Evolutionary conservation across 2,888 invertebrate species (phyloP), one percentile per base, ranked within the genome.

Genomic region (Pristionchus arcanus): DNA sequence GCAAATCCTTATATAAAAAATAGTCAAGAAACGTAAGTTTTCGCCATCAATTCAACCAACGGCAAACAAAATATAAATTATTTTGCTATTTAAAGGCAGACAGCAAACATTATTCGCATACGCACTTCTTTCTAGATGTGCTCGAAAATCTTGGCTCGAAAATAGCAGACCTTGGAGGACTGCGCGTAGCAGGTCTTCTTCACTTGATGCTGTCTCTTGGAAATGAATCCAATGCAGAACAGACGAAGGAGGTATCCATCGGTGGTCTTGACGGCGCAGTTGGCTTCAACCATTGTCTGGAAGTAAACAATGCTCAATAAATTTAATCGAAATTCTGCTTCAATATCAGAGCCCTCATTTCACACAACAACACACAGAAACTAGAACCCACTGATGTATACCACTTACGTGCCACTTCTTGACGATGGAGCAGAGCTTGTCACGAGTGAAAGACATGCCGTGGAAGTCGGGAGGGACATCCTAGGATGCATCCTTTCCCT

Each of bases 381-480:
- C 42, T 13, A 9, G 42, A 13, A 49, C 13, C n/a, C n/a, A n/a
- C n/a, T n/a, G n/a, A n/a, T n/a, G n/a, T 81, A 90, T 90, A 83
- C 63, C 86, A 90, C 93, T 87, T 91, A 96, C 96, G 96, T 97
- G 97, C 99, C 99, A 99, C 96, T 99, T 99, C 96, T 99, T 99
- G 16, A 99, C 98, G 98, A 99, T 99, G 92, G 98, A 98, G 96
- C 98, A 97, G 95, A 99, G 97, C 96, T 99, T 99, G 96, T 99
- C 99, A 90, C 98, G 98, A 93, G 99, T 99, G 95, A 99, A 97
- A 95, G 98, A 98, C 99, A 99, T 99, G 21, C 99, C 99, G 95
- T 99, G 98, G 97, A 99, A 99, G 96, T 99, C 99, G 95, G 98
- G 98, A 92, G 99, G 97, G 74, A 99, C 98, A n/a, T n/a, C n/a